Evolutionary conservation across 2,888 invertebrate species (phyloP), one percentile per base, ranked within the genome.

Genomic region (Nysson spinosus): DNA sequence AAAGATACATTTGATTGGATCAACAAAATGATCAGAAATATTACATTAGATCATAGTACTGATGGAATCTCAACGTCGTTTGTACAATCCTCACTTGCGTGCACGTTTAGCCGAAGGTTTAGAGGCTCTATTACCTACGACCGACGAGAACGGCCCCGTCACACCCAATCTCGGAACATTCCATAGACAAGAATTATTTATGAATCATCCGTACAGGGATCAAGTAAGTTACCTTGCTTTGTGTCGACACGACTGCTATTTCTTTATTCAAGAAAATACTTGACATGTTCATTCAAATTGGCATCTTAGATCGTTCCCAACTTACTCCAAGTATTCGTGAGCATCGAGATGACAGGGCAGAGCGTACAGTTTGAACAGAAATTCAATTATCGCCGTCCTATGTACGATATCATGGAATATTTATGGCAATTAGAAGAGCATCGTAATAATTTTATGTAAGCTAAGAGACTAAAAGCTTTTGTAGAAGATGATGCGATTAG

Each of bases 291-390:
- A n/a, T n/a, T n/a, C n/a, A n/a, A n/a, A 5, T 30, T 22, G 12
- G 9, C 1, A 4, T 72, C 89, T 78, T 87, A 97, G 91, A 90
- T 98, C 58, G 93, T 95, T 7, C 90, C 92, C 37, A 94, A 93
- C 82, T 88, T 98, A 20, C 88, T 98, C 54, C 92, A 96, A 83
- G 97, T 98, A 5, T 98, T 98, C 87, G 97, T 98, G n/a, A 95
- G 95, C 70, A 98, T 98, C 64, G 98, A 98, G 89, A 96, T 97
- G 95, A 97, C 97, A 0, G 98, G 98, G 0, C 96, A 97, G 85
- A 95, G 94, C 82, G 97, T 98, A 14, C 94, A 96, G 80, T 98
- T 98, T 84, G 98, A 98, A 85, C 96, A 98, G 87, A 98, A 98
- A 88, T 98, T 98, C 87, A 96, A 97, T 87, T 98, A 98, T 85